A percentile compares a stretch with the other conserved stretches of the same genome.
Evolutionary conservation across 37 sponge, comb jelly and placozoan species (phyloP).

Genomic region (Petrosia ficiformis): DNA sequence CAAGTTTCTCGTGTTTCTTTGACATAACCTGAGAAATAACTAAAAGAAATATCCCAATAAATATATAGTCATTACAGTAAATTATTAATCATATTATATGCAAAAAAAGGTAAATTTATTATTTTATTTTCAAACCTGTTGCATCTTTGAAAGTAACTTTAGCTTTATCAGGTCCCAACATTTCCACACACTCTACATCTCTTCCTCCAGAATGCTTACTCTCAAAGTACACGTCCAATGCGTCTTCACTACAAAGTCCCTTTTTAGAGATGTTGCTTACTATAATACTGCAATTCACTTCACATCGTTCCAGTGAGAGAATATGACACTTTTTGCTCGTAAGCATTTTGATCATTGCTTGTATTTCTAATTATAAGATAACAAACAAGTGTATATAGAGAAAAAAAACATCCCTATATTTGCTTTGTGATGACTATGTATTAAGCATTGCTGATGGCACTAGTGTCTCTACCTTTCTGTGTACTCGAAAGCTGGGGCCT

Average conservation of each 20-base stretch:
- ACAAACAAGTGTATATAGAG: no score
- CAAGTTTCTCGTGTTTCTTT: slow-evolving; percentile 5
- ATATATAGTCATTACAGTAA: no score
- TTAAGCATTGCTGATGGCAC: no score
- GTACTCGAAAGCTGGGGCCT: no score
- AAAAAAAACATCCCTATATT: no score
- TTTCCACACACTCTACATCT: not conserved
- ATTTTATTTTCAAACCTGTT: not conserved
- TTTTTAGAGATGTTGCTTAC: not conserved
- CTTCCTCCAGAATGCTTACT: not conserved
- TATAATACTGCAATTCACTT: not conserved
- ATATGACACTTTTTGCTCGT: no score
- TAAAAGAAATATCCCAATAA: no score
- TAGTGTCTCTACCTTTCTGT: no score
- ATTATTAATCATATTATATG: no score
- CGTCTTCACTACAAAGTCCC: not conserved
- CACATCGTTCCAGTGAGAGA: not conserved
- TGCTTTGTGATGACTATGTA: no score
- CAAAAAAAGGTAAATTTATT: no score
- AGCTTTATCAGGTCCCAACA: not conserved
- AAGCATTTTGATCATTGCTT: no score
- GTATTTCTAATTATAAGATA: not conserved
- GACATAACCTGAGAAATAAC: not conserved
- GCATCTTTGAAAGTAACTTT: not conserved
- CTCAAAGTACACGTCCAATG: not conserved